Conservation (phyloP, 2,797 vertebrate species). For the Bovichtus diacanthus region DNA sequence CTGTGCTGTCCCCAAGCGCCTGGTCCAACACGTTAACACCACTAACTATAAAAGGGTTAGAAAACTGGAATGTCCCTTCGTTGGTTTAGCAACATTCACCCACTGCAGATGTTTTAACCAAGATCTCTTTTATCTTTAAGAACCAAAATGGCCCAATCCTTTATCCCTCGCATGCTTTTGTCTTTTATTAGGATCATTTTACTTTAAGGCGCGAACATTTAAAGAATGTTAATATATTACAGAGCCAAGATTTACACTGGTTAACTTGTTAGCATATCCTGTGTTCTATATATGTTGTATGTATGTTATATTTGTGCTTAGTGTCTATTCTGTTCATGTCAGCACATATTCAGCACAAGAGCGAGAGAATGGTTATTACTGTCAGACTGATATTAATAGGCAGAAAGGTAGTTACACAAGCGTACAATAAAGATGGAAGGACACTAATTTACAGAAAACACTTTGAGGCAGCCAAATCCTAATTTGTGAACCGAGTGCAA, state of each 20-base stretch:
- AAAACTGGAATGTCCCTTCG: neutral
- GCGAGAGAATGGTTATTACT: neutral
- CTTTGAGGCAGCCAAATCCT: neutral
- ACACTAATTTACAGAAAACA: neutral
- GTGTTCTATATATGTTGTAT: no score
- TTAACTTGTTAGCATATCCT: neutral
- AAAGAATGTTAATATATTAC: neutral
- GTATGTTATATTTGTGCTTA: neutral
- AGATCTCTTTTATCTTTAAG: neutral
- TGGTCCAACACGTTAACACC: neutral
- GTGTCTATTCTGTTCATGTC: constrained; percentile 1
- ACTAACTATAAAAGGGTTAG: constrained; percentile 2
- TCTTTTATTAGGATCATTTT: neutral
- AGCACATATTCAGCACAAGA: neutral
- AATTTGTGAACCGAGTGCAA: neutral
- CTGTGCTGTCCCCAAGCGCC: neutral
- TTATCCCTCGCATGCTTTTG: neutral
- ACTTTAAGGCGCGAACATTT: neutral
- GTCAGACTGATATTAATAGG: constrained; percentile 3
- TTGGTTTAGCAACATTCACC: neutral
- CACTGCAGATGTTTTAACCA: constrained; percentile 2
- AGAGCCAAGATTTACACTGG: neutral
- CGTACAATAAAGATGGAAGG: neutral
- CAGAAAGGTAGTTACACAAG: constrained; percentile 13
- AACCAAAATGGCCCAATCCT: neutral